Evolutionary conservation across 2,888 invertebrate genomes (phyloP).

Genomic region (Mesorhabditis spiculigera): DNA sequence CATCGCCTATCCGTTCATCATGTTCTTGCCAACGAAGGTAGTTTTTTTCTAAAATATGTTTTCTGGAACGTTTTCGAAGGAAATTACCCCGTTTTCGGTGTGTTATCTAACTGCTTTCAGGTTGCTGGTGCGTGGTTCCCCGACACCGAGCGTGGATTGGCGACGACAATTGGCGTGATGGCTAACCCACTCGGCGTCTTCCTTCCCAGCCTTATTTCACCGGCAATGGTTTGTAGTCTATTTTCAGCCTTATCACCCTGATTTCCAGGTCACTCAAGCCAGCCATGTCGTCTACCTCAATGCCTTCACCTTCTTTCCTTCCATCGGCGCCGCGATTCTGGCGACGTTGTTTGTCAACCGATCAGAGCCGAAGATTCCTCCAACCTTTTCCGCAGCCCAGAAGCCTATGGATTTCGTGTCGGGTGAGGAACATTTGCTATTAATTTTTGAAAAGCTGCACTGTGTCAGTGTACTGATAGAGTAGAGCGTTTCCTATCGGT

Average conservation of each 20-base stretch:
- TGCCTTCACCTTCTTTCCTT: constrained; percentile 47
- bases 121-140: constrained; percentile 59
- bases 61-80: neutral
- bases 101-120: constrained; percentile 17
- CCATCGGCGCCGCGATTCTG: constrained; percentile 31
- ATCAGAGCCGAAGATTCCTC: constrained; percentile 56
- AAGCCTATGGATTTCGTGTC: constrained; percentile 49
- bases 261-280: constrained; percentile 37
- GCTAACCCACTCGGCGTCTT: constrained; percentile 55
- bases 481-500: neutral
- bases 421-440: constrained; percentile 21
- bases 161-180: constrained; percentile 61
- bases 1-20: constrained; percentile 63
- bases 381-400: constrained; percentile 50
- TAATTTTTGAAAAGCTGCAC: constrained; percentile 8
- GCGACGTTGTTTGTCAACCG: constrained; percentile 44
- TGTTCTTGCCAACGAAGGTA: constrained; percentile 64
- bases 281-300: constrained; percentile 48
- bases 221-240: neutral
- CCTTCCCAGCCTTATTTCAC: neutral
- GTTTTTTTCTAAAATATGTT: constrained; percentile 44
- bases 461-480: neutral
- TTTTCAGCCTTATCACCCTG: too few relatives aligned
- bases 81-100: neutral
- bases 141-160: constrained; percentile 62